These are phyloP conservation scores for Deilephila porcellus DNA, from an alignment of 2,888 invertebrate genomes.

Conservation along the genomic window DNA sequence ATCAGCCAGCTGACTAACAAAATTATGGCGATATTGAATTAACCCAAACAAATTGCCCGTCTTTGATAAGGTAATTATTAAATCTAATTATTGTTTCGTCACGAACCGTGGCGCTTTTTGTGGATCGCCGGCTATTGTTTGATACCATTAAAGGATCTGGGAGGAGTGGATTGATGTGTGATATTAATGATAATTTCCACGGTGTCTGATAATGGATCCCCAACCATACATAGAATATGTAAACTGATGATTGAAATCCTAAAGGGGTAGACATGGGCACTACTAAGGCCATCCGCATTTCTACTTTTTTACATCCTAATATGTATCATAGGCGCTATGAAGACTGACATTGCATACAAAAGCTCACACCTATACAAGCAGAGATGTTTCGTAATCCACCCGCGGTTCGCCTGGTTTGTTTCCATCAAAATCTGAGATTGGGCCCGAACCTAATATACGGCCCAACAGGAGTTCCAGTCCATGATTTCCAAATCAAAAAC, in stretches of 20 bases:
- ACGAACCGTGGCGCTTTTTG: conserved; percentile 62
- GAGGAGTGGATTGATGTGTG: neutral
- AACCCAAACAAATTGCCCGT: conserved; percentile 66
- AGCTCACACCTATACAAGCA: too few species aligned
- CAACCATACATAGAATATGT: too few species aligned
- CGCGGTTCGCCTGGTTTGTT: too few species aligned
- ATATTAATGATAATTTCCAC: neutral
- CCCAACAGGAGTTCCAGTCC: too few species aligned
- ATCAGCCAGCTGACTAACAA: conserved; percentile 66
- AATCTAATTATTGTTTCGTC: conserved; percentile 79
- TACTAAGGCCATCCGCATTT: too few species aligned
- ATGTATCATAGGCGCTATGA: neutral
- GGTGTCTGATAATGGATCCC: neutral
- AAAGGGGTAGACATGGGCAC: neutral
- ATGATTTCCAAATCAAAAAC: too few species aligned
- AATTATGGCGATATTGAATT: conserved; percentile 72
- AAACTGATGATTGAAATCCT: neutral
- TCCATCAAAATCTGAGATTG: too few species aligned
- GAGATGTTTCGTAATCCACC: too few species aligned
- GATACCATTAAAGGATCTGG: conserved; percentile 5
- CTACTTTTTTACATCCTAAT: too few species aligned
- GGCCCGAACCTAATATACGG: too few species aligned
- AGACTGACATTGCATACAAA: too few species aligned
- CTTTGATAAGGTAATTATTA: conserved; percentile 75
- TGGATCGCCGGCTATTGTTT: conserved; percentile 31